A percentile compares a stretch with the other conserved stretches of the same genome.
These are phyloP conservation scores for Melieria picta DNA, from an alignment of 2,888 invertebrate genomes.

Conservation along the genomic window DNA sequence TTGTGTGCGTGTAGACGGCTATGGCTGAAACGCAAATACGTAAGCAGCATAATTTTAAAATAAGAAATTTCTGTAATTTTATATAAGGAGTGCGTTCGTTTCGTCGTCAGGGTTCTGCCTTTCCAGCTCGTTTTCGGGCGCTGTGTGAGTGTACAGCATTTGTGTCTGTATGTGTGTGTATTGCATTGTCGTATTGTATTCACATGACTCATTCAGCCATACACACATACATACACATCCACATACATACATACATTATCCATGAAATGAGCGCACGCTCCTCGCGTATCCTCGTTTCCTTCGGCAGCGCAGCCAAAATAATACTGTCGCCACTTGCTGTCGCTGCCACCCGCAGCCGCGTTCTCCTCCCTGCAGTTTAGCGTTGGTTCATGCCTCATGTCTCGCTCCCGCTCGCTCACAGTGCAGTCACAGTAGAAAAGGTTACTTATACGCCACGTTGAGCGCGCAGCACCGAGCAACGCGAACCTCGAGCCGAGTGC, in stretches of 20 bases:
- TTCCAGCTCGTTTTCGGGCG: too few relatives aligned
- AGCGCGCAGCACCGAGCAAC: too few relatives aligned
- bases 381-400: background rate
- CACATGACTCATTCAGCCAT: constrained; percentile 12
- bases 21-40: too few relatives aligned
- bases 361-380: too few relatives aligned
- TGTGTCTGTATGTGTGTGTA: background rate
- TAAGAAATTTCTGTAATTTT: too few relatives aligned
- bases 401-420: background rate
- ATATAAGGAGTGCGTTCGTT: too few relatives aligned
- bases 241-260: background rate
- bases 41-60: too few relatives aligned
- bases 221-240: constrained; percentile 9
- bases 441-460: background rate
- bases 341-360: background rate
- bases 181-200: too few relatives aligned
- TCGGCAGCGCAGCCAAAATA: constrained; percentile 15
- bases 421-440: constrained; percentile 13
- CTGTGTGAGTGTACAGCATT: background rate
- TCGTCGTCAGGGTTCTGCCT: too few relatives aligned
- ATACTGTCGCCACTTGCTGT: constrained; percentile 42
- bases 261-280: background rate
- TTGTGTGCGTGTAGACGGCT: too few relatives aligned
- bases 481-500: too few relatives aligned
- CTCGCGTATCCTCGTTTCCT: constrained; percentile 27